Base-by-base conservation (phyloP, 2,113 vertebrate species). In the Peromyscus polionotus region DNA sequence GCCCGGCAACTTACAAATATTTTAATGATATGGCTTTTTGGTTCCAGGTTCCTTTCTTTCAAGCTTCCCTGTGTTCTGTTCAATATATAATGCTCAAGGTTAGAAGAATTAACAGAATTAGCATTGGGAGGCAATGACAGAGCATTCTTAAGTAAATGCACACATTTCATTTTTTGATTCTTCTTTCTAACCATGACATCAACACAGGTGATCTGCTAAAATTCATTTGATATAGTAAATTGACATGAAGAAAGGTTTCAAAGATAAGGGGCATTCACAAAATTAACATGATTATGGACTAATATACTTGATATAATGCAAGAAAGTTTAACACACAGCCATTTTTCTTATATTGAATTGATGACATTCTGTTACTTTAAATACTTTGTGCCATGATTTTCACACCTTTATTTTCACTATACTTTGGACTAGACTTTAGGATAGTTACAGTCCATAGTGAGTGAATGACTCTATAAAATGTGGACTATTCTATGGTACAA, bases 391-490 rank as follows among this genome's bases (percentile, higher is more conserved):
- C 59, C 19, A 45, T 84, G 73, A 57, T 7, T 87, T 42, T 68
- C 42, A 81, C 12, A n/a, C 0, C 1, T 3, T 9, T 75, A 7
- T 11, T 4, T n/a, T 2, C 0, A n/a, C 0, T 14, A 96, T 19
- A n/a, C 13, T 86, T 45, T 65, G 1, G 1, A 42, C 7, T 81
- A 4, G 4, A 42, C 4, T 20, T 33, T 45, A 51, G 20, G 10
- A 36, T 1, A 83, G 3, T 83, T 59, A n/a, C 2, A n/a, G 20
- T 39, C n/a, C 3, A 13, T 13, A 22, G 24, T 5, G 13, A 72
- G 4, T 77, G 13, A 86, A 77, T 7, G 45, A 0, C 59, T 65
- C 5, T 10, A 75, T 36, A 83, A 87, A 3, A 39, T 39, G 10
- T 51, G 13, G 13, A 33, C 24, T 51, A 79, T 19, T 79, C 6